Evolutionary conservation across 2,888 invertebrate genomes (phyloP), one percentile per base, ranked within the genome.

Genomic region (Polymixis flavicincta): DNA sequence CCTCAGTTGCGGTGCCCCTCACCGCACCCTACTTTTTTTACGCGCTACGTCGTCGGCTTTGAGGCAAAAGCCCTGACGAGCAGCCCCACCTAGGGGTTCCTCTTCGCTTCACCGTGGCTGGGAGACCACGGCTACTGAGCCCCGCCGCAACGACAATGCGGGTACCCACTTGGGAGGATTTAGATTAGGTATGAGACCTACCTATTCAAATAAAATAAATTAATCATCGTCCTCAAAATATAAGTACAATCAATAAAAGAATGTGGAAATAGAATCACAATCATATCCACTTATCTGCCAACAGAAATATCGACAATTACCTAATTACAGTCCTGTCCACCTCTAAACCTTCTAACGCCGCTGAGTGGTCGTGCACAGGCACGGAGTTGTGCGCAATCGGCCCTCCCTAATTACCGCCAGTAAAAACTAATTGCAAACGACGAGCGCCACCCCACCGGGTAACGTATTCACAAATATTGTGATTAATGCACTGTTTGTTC

Each of bases 401-500:
- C 93, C 89, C 91, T 90, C 92, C 93, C 93, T 94, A 94, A 95
- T 95, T 95, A 95, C 93, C 90, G 90, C 90, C 92, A 93, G 94
- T 94, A 95, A 95, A 95, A 95, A 95, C 93, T 94, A 95, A 95
- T 95, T 94, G 94, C 93, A 89, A 92, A 89, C 92, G 92, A 91
- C 90, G 90, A 88, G 87, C 87, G 82, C 83, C 83, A 74, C 85
- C 61, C 81, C 85, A 32, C 71, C 81, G 66, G 14, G 57, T 81
- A 74, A 85, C 72, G 72, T 85, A 76, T 85, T 81, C 85, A 84
- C 87, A 83, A 89, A 91, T 91, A 87, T 88, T 85, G 83, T 85
- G 83, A 89, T 87, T 87, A 86, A 90, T 89, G 82, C 79, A 87
- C 87, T 85, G 82, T 85, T 83, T 81, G 59, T 57, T 71, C 76